These are phyloP conservation scores for Drosophila guanche DNA, from an alignment of 1,140 invertebrate species.

Conservation along the genomic window DNA sequence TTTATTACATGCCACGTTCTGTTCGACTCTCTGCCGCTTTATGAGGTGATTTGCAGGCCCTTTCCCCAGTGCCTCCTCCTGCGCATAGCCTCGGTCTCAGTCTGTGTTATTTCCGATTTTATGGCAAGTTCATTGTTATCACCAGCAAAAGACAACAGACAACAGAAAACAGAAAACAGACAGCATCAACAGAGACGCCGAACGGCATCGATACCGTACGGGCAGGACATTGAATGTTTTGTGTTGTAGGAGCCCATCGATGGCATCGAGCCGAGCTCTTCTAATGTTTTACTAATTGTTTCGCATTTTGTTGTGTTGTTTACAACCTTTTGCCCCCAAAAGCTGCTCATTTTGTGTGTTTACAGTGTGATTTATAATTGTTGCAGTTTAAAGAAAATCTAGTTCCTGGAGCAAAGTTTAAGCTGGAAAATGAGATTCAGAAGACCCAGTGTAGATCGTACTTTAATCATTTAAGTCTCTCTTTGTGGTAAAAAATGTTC, in stretches of 20 bases:
- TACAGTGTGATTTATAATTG: too few relatives aligned
- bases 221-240: too few relatives aligned
- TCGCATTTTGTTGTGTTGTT: constrained; percentile 13
- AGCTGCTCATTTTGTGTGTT: too few relatives aligned
- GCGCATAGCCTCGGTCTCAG: neutral
- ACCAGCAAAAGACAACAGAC: neutral
- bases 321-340: neutral
- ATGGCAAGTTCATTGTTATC: constrained; percentile 38
- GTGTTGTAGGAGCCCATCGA: neutral
- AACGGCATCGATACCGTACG: too few relatives aligned
- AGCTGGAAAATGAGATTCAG: too few relatives aligned
- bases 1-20: constrained; percentile 45
- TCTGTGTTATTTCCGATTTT: constrained; percentile 26
- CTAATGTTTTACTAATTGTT: constrained; percentile 39
- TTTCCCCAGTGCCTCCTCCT: constrained; percentile 3
- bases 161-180: constrained; percentile 3
- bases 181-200: too few relatives aligned
- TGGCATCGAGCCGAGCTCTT: constrained; percentile 17
- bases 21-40: constrained; percentile 20
- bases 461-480: too few relatives aligned
- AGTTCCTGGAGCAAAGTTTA: too few relatives aligned
- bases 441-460: too few relatives aligned
- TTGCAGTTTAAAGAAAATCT: too few relatives aligned
- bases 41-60: constrained; percentile 21
- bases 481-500: too few relatives aligned